A percentile compares a stretch with the other conserved stretches of the same genome.
These are phyloP conservation scores for Ryuthela nishihirai DNA, from an alignment of 2,888 invertebrate genomes.

Conservation along the genomic window DNA sequence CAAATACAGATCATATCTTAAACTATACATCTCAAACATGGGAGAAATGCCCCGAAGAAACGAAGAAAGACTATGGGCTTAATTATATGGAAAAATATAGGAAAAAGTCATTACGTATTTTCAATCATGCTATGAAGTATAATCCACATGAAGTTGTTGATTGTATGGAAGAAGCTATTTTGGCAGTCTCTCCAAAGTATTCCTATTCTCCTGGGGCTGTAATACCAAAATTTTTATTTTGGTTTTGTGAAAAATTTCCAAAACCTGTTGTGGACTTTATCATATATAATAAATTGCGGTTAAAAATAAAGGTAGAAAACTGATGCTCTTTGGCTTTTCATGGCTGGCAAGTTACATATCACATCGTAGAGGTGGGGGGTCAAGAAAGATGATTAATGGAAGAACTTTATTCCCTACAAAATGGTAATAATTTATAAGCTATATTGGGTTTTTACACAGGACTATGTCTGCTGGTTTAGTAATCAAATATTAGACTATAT, in stretches of 20 bases:
- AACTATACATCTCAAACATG: conserved; percentile 9
- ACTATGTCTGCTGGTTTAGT: no score
- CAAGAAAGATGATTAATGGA: no score
- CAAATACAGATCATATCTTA: neutral
- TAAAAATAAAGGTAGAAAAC: no score
- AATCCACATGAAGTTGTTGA: conserved; percentile 23
- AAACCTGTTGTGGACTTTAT: conserved; percentile 12
- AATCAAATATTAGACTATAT: no score
- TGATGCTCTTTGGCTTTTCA: no score
- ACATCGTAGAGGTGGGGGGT: no score
- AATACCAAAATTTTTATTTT: conserved; percentile 4
- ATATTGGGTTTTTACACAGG: no score
- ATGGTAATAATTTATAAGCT: no score
- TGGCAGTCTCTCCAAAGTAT: conserved; percentile 23
- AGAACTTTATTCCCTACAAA: no score
- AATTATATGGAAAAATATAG: conserved; percentile 5
- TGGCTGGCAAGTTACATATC: no score
- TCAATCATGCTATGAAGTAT: conserved; percentile 21
- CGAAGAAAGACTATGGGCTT: conserved; percentile 3
- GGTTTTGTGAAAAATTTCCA: conserved; percentile 12
- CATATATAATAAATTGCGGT: conserved; percentile 7
- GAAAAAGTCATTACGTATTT: neutral
- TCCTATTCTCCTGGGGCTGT: conserved; percentile 23
- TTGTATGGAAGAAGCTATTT: conserved; percentile 25
- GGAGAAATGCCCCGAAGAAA: conserved; percentile 15